A percentile compares a stretch with the other conserved stretches of the same genome.
Evolutionary conservation across 2,797 vertebrate genomes (phyloP).

Genomic region (Enteromius trimaculatus): DNA sequence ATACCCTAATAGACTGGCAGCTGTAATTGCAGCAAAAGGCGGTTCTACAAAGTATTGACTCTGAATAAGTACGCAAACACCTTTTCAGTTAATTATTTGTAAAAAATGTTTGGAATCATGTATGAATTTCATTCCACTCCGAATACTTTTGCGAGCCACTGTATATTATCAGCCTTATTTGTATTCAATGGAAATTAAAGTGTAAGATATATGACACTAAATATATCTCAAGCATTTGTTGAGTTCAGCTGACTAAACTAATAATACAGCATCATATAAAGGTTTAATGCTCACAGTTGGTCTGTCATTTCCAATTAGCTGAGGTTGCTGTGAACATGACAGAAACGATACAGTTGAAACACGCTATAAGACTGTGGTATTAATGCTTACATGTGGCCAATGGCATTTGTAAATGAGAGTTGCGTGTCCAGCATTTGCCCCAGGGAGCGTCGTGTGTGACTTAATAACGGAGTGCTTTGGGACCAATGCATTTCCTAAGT

Average conservation of each 20-base stretch:
- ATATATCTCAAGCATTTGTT: neutral
- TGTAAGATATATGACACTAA: slow-evolving; percentile 18
- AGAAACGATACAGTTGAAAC: neutral
- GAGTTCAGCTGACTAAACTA: neutral
- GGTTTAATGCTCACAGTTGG: neutral
- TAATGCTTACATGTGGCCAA: neutral
- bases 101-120: too few species aligned
- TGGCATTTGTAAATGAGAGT: slow-evolving; percentile 13
- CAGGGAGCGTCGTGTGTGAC: neutral
- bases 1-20: too few species aligned
- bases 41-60: too few species aligned
- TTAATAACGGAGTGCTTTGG: slow-evolving; percentile 23
- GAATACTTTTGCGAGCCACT: too few species aligned
- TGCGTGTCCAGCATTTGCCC: neutral
- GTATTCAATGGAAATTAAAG: neutral
- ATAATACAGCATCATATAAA: neutral
- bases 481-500: slow-evolving; percentile 35
- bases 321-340: neutral
- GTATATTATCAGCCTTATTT: neutral
- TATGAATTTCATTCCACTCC: too few species aligned
- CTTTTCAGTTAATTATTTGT: too few species aligned
- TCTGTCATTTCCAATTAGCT: slow-evolving; percentile 30
- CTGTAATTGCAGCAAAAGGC: too few species aligned
- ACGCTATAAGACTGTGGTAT: neutral
- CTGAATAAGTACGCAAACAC: too few species aligned